Base-by-base conservation (phyloP, 1,140 invertebrate genomes). In the Brachionus sp. region DNA sequence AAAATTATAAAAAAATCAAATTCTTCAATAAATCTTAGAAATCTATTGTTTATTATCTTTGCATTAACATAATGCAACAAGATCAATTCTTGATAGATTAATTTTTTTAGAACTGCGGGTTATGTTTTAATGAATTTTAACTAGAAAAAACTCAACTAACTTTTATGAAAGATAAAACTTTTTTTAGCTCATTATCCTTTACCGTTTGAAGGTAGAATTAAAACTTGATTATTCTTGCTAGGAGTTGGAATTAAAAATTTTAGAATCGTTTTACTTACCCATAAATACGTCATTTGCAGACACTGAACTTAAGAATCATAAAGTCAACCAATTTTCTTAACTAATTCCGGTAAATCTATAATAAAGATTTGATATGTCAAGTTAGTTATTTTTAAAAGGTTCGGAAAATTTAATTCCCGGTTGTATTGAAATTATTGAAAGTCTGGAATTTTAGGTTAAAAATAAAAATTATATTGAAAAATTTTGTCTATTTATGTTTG, bases 121-220 rank as follows among this genome's bases (percentile, higher is more conserved):
- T 75, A 39, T 46, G 42, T 75, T 75, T 46, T 75, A 75, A 46
- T 75, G 37, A 46, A 75, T 75, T 75, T 75, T 75, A 46, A 25
- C 44, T 73, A 39, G 16, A 39, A 73, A 73, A 73, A 73, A 39
- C 16, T 23, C 5, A 73, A 39, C n/a, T 10, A 73, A 50, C 19
- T 25, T 68, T 70, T 70, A 37, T 37, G 29, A 37, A 16, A 70
- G 66, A 37, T 70, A 70, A 39, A 70, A 39, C 16, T 70, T 70
- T 39, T 70, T 70, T 39, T 10, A 42, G n/a, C 66, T 39, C 50
- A 57, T 57, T 57, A 57, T 57, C 16, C 50, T 57, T 57, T 57
- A 57, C 50, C 50, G 19, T 57, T 57, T 57, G 50, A 57, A 57
- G 16, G 50, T 57, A 57, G 19, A 23, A 57, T 57, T 57, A 57